Base-by-base conservation (phyloP, 2,113 vertebrate species). In the Setophaga petechia region DNA sequence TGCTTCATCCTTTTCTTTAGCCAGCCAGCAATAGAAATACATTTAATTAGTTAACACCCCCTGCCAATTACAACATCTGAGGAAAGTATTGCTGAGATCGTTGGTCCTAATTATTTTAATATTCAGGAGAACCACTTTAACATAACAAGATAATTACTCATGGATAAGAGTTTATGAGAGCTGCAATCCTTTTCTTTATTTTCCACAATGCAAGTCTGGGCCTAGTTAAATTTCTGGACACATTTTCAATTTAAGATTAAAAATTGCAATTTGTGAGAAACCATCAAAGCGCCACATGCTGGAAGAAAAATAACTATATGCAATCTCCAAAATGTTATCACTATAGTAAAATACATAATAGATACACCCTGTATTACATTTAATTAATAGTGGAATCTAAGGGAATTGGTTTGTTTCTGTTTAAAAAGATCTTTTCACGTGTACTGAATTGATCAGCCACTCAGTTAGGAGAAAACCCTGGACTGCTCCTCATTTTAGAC, bases 51-150 rank as follows among this genome's bases (percentile, higher is more conserved):
- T 96, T 96, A 97, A 97, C 97, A 97, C 96, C 97, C 93, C 87
- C 78, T 97, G 94, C 96, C 97, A 97, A 97, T 97, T 97, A 97
- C 76, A 96, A 95, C 87, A 90, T 96, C 93, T 92, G 96, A 98
- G 87, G 84, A 94, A 96, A 95, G 86, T 93, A 94, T 90, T 90
- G 94, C 78, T 82, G 97, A 97, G 94, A 97, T 96, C 94, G 91
- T 97, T 95, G 95, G 95, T 93, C 92, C 93, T 97, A 97, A 98
- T 97, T 97, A 97, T 97, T 97, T 97, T 97, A 97, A 97, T 97
- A 97, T 97, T 98, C 95, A 97, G 95, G 92, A 97, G 96, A 97
- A 95, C 92, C 90, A 96, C 93, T 97, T 91, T 97, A 96, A 93
- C 89, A 89, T 97, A 97, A 94, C 89, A 97, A 97, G 93, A 97